These are phyloP conservation scores for Dromococcyx pavoninus DNA, from an alignment of 2,797 vertebrate species.

Conservation along the genomic window DNA sequence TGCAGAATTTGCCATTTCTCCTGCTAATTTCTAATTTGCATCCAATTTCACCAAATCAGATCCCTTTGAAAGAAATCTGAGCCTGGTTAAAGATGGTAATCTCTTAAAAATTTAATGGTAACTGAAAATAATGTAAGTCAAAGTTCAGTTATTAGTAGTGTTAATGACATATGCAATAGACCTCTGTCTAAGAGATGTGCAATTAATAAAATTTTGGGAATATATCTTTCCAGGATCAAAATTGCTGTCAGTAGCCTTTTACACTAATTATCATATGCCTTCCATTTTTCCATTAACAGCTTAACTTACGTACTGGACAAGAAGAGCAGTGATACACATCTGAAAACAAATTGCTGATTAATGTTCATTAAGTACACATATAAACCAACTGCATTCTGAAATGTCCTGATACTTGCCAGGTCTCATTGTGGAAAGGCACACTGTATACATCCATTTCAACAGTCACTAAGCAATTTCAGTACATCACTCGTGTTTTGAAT, in stretches of 20 bases:
- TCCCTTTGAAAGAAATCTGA: background rate
- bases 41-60: background rate
- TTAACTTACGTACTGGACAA: background rate
- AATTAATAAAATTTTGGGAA: background rate
- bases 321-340: background rate
- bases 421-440: background rate
- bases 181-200: background rate
- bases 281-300: background rate
- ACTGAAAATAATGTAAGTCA: background rate
- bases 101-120: background rate
- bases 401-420: background rate
- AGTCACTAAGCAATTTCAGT: background rate
- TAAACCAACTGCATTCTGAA: background rate
- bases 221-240: background rate
- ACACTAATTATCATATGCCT: background rate
- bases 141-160: background rate
- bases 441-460: background rate
- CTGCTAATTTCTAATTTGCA: background rate
- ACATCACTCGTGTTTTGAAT: background rate
- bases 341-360: background rate
- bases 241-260: background rate
- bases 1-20: background rate
- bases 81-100: background rate
- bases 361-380: background rate
- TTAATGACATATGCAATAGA: background rate